Base-by-base conservation (phyloP, 2,113 vertebrate species). In the Thunnus maccoyii region DNA sequence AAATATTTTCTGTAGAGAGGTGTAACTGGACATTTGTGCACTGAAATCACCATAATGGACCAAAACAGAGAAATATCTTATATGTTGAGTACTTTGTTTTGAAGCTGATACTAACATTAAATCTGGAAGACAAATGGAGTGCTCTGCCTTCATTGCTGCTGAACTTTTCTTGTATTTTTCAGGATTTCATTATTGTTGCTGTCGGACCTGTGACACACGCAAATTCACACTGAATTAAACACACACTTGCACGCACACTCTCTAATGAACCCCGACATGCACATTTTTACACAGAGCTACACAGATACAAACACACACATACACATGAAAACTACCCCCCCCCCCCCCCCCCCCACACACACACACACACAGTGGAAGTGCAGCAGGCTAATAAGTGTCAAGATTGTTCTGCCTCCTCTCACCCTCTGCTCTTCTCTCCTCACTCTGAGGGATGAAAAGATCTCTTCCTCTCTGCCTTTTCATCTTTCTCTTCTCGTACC, bases 371-470 rank as follows among this genome's bases (percentile, higher is more conserved):
- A 58, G 10, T 14, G 13, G 13, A 3, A 27, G 52, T 18, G 56
- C 32, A 57, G 51, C 51, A 20, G 52, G 25, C 52, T 82, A 78
- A 84, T 69, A 61, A 17, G 66, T 68, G 48, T 60, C 69, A 25
- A 30, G 76, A 17, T 20, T 50, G 48, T 48, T 71, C 60, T 52
- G 32, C 48, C 69, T 72, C 25, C 17, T 54, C 57, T 68, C 36
- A 41, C 9, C 36, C 36, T 41, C 36, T 41, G 6, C 36, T 41
- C 36, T 41, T 44, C 8, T 78, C 47, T 64, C 12, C 22, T 58
- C 61, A 11, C 66, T 82, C 74, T 52, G 66, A 65, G n/a, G 51
- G 74, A 70, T 78, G 57, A 82, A 82, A 71, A 27, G 54, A 61
- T 76, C 22, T 66, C 25, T 41, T 62, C 74, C 52, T 70, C 41